Evolutionary conservation across 2,113 vertebrate species (phyloP).

Genomic region (Phyllostomus hastatus): DNA sequence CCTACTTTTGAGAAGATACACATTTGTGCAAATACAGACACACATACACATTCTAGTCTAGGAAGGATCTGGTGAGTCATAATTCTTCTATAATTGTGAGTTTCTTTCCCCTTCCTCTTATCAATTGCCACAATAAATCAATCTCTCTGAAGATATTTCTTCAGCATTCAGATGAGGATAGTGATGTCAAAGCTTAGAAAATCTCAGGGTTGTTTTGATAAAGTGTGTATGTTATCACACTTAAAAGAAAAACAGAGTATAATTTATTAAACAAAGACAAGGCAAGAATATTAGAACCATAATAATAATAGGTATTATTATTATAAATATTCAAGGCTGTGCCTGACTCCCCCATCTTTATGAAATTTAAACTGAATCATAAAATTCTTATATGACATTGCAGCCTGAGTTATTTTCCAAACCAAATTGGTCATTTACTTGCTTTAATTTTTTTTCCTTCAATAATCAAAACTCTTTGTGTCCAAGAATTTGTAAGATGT

Average conservation of each 20-base stretch:
- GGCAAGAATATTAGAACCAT: slow-evolving; percentile 36
- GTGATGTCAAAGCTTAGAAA: slow-evolving; percentile 9
- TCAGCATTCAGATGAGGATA: slow-evolving; percentile 24
- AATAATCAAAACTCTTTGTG: slow-evolving; percentile 36
- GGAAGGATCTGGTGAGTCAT: background rate
- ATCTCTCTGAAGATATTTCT: slow-evolving; percentile 33
- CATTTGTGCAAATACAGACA: background rate
- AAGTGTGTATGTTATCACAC: slow-evolving; percentile 21
- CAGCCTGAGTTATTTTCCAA: slow-evolving; percentile 31
- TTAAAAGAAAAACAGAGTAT: slow-evolving; percentile 6
- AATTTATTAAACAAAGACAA: slow-evolving; percentile 57
- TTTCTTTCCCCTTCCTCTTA: slow-evolving; percentile 10
- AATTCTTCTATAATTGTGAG: slow-evolving; percentile 4
- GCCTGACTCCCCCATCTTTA: slow-evolving; percentile 60
- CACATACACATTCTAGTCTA: background rate
- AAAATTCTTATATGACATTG: slow-evolving; percentile 10
- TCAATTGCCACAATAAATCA: slow-evolving; percentile 34
- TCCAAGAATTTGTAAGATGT: background rate
- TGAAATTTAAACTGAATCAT: slow-evolving; percentile 41
- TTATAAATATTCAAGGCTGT: slow-evolving; percentile 50
- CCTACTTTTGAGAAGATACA: background rate
- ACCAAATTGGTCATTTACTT: background rate
- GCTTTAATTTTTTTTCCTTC: slow-evolving; percentile 19
- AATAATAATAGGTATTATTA: slow-evolving; percentile 53
- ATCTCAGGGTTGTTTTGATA: slow-evolving; percentile 29